Conservation (phyloP, 2,888 invertebrate species). For the Eristalis tenax region DNA sequence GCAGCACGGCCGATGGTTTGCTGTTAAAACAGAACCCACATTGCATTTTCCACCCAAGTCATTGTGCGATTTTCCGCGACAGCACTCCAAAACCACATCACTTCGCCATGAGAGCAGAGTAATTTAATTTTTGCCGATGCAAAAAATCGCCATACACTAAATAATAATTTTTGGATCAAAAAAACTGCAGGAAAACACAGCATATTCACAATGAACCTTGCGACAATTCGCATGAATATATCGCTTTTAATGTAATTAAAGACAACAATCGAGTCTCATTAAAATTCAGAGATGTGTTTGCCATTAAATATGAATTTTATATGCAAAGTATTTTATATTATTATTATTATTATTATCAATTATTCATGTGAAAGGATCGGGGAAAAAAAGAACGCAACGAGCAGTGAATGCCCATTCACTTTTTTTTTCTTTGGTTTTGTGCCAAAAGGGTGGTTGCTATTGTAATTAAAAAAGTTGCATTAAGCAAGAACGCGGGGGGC, state of each 20-base stretch:
- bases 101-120: neutral
- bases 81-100: neutral
- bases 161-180: neutral
- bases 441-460: constrained; percentile 1
- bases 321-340: constrained; percentile 34
- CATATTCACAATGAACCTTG: neutral
- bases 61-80: neutral
- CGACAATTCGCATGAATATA: neutral
- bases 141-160: neutral
- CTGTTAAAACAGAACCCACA: no score
- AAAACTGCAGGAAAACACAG: neutral
- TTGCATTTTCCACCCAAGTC: neutral
- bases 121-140: neutral
- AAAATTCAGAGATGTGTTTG: constrained; percentile 29
- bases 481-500: neutral
- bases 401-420: neutral
- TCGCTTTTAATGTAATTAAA: constrained; percentile 54
- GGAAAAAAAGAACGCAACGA: neutral
- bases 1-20: no score
- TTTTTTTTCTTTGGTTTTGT: neutral
- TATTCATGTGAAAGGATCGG: constrained; percentile 12
- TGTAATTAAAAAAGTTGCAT: constrained; percentile 35
- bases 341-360: constrained; percentile 21
- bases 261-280: constrained; percentile 45
- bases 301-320: constrained; percentile 14